Conservation (phyloP, 2,113 vertebrate species). For the Lonchura striata region DNA sequence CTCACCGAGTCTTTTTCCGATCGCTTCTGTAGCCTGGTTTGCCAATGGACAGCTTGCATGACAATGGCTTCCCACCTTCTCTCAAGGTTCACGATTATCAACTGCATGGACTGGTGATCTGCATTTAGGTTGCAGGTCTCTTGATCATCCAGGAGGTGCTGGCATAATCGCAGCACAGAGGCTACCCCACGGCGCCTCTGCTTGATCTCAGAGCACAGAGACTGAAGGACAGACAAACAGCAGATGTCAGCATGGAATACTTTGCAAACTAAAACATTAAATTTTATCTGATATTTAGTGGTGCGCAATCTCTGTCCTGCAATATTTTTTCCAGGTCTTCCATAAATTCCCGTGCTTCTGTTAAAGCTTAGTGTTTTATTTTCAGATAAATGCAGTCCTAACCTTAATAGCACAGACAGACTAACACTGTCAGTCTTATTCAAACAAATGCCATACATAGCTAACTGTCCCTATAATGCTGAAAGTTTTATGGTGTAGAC, state of each 20-base stretch:
- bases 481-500: background rate
- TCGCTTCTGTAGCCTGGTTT: slow-evolving; percentile 84
- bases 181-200: slow-evolving; percentile 86
- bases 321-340: background rate
- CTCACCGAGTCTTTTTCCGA: slow-evolving; percentile 84
- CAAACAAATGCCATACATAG: background rate
- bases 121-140: slow-evolving; percentile 83
- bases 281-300: background rate
- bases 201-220: slow-evolving; percentile 88
- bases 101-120: slow-evolving; percentile 89
- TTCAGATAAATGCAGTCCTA: background rate
- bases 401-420: background rate
- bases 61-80: slow-evolving; percentile 97
- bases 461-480: background rate
- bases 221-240: slow-evolving; percentile 72
- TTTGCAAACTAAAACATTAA: background rate
- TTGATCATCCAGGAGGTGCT: slow-evolving; percentile 89
- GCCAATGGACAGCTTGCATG: slow-evolving; percentile 98
- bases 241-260: background rate
- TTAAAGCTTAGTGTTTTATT: background rate
- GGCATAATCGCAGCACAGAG: slow-evolving; percentile 91
- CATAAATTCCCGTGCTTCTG: background rate
- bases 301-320: background rate
- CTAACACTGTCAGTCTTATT: background rate
- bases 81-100: slow-evolving; percentile 94